These are phyloP conservation scores for Anarrhichthys ocellatus DNA, from an alignment of 2,113 vertebrate genomes.

Conservation along the genomic window DNA sequence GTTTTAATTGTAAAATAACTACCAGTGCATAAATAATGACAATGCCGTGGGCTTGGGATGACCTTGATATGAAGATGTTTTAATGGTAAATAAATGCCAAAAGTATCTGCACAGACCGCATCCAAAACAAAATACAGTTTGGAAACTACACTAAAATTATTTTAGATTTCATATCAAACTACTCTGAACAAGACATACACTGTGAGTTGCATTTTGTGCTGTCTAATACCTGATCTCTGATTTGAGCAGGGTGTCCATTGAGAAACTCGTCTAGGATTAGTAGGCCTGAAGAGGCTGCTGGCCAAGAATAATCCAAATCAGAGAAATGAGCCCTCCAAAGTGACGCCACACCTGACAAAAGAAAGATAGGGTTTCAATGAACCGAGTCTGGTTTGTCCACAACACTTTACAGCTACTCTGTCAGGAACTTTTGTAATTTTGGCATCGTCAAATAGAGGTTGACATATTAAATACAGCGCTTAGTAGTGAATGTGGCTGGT, in stretches of 20 bases:
- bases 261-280: constrained; percentile 78
- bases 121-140: constrained; percentile 28
- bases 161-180: not conserved
- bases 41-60: not conserved
- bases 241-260: constrained; percentile 84
- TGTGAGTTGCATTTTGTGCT: constrained; percentile 21
- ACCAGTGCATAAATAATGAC: not conserved
- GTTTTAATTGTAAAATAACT: constrained; percentile 3
- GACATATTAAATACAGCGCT: not conserved
- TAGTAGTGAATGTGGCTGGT: not conserved
- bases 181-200: not conserved
- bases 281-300: constrained; percentile 79
- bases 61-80: constrained; percentile 28
- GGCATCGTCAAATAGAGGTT: constrained; percentile 1
- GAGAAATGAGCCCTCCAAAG: constrained; percentile 80
- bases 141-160: not conserved
- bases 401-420: constrained; percentile 31
- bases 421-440: constrained; percentile 2
- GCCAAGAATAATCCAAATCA: constrained; percentile 83
- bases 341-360: constrained; percentile 83
- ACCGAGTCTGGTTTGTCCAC: constrained; percentile 17
- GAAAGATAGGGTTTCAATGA: constrained; percentile 68
- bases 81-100: not conserved
- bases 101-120: constrained; percentile 3
- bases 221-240: constrained; percentile 83